Evolutionary conservation across 2,888 invertebrate genomes (phyloP), one percentile per base, ranked within the genome.

Genomic region (Macaria notata): DNA sequence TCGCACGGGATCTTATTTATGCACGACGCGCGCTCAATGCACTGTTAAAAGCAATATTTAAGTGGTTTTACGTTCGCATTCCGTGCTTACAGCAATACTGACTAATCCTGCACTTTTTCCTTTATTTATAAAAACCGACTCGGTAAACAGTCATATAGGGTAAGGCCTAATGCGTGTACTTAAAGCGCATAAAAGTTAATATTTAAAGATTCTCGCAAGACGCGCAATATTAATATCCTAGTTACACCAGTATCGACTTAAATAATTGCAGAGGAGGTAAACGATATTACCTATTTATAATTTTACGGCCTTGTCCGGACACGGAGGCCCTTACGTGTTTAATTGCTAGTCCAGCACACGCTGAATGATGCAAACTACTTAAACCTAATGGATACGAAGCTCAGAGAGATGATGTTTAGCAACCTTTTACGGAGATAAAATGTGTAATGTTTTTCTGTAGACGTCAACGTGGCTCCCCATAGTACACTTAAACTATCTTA

Each of bases 401-500:
- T 54, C 42, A 51, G 51, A 31, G 30, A 47, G 50, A 47, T 42
- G 41, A 59, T 31, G 61, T 58, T 56, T 61, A 30, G 38, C 48
- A 53, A 51, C 38, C 48, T 62, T 57, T 65, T 62, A 63, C 54
- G 47, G 56, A 56, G 43, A 63, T 53, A 52, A 69, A 62, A 70
- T 63, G 59, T 47, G 48, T 38, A 56, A 64, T 65, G 56, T 69
- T 69, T 62, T 64, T 55, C 41, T 61, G 57, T 31, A 65, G 63
- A 62, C 60, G 59, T 57, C 61, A 54, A 52, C 69, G 43, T 59
- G 46, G 61, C 62, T 66, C 63, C 55, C 61, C 47, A 56, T 66
- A 59, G 56, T 70, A 71, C 75, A 73, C 80, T 81, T 76, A 75
- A 76, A 76, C 76, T 76, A 77, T 78, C 73, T 77, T 68, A 71